Evolutionary conservation across 2,113 vertebrate genomes (phyloP).

Genomic region (Chaenocephalus aceratus): DNA sequence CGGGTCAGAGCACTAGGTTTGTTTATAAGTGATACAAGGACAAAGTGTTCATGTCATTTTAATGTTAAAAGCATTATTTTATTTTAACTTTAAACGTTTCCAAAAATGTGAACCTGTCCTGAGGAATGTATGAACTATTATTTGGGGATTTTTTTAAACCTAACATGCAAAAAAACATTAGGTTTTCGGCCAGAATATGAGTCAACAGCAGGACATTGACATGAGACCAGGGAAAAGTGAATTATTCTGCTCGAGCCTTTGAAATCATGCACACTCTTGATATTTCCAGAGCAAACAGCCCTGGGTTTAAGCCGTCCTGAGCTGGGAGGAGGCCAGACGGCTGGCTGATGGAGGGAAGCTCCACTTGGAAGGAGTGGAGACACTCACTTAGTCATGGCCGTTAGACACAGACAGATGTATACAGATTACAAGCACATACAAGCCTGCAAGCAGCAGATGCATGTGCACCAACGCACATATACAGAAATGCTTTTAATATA

Average conservation of each 20-base stretch:
- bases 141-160: too few species aligned
- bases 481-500: conserved; percentile 12
- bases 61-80: background rate
- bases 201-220: background rate
- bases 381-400: conserved; percentile 55
- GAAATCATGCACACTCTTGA: background rate
- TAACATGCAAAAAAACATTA: too few species aligned
- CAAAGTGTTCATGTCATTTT: background rate
- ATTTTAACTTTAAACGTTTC: background rate
- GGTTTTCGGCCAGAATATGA: background rate
- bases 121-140: background rate
- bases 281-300: conserved; percentile 19
- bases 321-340: conserved; percentile 40
- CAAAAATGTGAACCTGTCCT: background rate
- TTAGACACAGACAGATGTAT: conserved; percentile 58
- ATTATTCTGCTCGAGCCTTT: conserved; percentile 8
- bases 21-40: background rate
- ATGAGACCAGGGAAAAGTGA: background rate
- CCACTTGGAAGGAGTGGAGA: conserved; percentile 49
- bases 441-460: conserved; percentile 15
- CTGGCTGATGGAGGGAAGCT: conserved; percentile 34
- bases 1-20: too few species aligned
- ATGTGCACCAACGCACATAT: conserved; percentile 8
- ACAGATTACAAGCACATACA: conserved; percentile 55
- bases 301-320: conserved; percentile 33